Percentiles rank a stretch among this genome's conserved stretches.
Conservation (phyloP, 2,113 vertebrate genomes). For the Falco punctatus region DNA sequence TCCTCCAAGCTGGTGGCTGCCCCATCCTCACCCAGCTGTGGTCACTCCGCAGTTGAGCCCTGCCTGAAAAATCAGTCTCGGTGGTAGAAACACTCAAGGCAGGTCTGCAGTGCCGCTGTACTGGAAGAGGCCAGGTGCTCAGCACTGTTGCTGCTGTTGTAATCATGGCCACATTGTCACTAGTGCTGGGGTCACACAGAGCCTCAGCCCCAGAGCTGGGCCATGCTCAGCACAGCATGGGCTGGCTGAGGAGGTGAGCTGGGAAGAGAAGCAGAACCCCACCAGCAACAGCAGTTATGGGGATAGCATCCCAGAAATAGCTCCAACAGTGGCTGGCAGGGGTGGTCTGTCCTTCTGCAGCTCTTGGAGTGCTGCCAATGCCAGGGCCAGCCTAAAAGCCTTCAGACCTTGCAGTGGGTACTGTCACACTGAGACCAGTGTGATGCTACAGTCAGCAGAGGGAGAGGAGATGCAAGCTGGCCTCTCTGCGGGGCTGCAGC, state of each 20-base stretch:
- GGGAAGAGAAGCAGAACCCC: not conserved
- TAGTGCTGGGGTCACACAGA: not conserved
- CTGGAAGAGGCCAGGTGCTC: not conserved
- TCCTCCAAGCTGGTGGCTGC: not conserved
- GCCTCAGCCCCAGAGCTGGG: not conserved
- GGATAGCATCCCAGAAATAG: not conserved
- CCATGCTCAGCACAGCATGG: not conserved
- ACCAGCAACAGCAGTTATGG: not conserved
- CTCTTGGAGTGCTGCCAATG: not conserved
- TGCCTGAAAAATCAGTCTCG: not conserved
- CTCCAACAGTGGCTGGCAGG: not conserved
- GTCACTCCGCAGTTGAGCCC: not conserved
- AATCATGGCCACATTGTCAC: accelerated
- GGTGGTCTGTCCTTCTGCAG: not conserved
- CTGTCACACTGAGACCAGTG: accelerated
- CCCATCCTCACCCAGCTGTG: accelerated
- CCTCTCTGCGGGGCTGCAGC: not conserved
- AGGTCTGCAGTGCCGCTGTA: accelerated
- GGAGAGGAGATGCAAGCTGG: not conserved
- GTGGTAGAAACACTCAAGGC: not conserved
- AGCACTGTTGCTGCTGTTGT: not conserved
- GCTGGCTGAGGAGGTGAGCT: not conserved
- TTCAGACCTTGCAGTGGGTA: not conserved
- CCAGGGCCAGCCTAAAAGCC: not conserved
- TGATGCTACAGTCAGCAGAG: not conserved